A percentile compares a stretch with the other conserved stretches of the same genome.
phyloP scores from a whole-genome alignment of 1,140 invertebrate species.

The Ptiloglossa arizonensis region DNA sequence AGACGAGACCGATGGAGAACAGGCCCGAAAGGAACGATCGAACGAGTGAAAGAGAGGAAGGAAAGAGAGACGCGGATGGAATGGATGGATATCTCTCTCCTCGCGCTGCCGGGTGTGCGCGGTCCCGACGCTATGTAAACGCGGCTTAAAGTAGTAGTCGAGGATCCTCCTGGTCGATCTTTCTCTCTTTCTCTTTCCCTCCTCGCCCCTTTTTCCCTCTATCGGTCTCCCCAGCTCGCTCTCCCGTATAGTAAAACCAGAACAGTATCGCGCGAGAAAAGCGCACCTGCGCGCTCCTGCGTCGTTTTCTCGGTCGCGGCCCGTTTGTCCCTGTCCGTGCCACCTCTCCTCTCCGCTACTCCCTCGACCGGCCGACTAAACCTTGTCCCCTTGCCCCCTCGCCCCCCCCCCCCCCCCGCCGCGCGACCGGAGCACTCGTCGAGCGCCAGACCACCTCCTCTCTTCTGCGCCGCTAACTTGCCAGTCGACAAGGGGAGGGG shows the following conservation, averaged over 20 bases:
- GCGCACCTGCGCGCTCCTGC: conserved; percentile 63
- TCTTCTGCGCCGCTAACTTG: conserved; percentile 5
- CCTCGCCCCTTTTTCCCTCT: neutral
- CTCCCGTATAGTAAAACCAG: conserved; percentile 4
- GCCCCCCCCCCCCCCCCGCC: neutral
- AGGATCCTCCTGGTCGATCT: neutral
- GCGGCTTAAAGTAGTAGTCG: conserved; percentile 17
- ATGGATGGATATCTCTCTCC: too few relatives aligned
- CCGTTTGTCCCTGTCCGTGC: conserved; percentile 56
- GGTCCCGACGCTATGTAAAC: conserved; percentile 24
- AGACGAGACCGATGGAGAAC: neutral
- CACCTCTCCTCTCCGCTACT: conserved; percentile 22
- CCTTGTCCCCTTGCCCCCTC: neutral
- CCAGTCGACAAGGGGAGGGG: neutral
- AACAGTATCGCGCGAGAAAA: conserved; percentile 44
- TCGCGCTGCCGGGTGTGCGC: too few relatives aligned
- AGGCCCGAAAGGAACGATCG: neutral
- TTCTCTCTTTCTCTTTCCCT: neutral
- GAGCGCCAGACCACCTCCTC: neutral
- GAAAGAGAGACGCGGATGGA: neutral
- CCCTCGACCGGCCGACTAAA: neutral
- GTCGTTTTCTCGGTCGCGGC: conserved; percentile 66
- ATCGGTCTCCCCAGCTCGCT: too few relatives aligned
- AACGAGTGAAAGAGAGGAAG: neutral
- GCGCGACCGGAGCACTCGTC: neutral